Evolutionary conservation across 2,113 vertebrate species (phyloP).

Genomic region (Empidonax traillii): DNA sequence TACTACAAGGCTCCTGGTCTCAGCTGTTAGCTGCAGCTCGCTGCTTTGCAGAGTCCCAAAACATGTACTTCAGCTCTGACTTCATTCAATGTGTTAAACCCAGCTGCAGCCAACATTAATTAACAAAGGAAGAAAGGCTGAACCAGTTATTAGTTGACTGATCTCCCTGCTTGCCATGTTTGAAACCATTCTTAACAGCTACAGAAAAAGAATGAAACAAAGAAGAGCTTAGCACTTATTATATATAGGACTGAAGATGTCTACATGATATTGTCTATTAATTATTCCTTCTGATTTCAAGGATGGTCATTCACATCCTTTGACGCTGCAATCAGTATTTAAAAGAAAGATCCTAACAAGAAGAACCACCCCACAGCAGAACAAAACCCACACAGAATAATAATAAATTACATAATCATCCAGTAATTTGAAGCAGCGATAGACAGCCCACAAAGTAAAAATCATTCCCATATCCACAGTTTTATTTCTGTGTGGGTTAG

Average conservation of each 20-base stretch:
- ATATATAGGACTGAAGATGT: not conserved
- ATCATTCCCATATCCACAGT: conserved; percentile 8
- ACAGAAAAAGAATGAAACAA: not conserved
- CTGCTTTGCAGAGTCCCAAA: not conserved
- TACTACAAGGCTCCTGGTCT: not conserved
- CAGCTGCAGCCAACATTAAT: not conserved
- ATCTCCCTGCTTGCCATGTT: not conserved
- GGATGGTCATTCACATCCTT: not conserved
- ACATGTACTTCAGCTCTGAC: not conserved
- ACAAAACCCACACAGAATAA: conserved; percentile 21
- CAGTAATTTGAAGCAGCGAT: conserved; percentile 53
- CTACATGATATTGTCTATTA: not conserved
- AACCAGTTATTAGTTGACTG: not conserved
- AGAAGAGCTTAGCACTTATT: not conserved
- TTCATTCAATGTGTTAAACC: not conserved
- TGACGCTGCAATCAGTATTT: not conserved
- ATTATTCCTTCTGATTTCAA: not conserved
- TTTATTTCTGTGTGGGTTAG: not conserved
- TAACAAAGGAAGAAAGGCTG: not conserved
- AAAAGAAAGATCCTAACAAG: not conserved
- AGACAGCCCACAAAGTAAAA: conserved; percentile 47
- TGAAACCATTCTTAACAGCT: not conserved
- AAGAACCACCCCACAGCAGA: not conserved
- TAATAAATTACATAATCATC: conserved; percentile 42
- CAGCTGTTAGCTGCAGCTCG: not conserved